Base-by-base conservation (phyloP, 2,888 invertebrate species). In the Drosophila percnosoma region DNA sequence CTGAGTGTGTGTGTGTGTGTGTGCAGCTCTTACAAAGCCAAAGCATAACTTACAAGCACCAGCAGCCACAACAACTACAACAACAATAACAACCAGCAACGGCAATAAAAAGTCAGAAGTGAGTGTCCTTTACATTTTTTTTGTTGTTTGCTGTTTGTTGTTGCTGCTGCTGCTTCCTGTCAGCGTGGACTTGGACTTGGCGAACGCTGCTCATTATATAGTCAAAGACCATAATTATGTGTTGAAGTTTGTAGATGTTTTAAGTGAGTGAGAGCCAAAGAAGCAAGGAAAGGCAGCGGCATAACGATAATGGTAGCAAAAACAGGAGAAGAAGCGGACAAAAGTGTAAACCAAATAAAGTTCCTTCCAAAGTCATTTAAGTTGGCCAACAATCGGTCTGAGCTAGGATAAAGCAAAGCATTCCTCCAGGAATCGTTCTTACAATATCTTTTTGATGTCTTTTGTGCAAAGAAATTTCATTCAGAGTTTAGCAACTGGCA, bases 211-310 rank as follows among this genome's bases (percentile, higher is more conserved):
- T 90, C 85, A 82, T 86, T 89, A 86, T 86, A 79, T 80, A 87
- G 87, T 89, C 89, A 87, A 89, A 88, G 87, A 85, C 88, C 88
- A 88, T 88, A 88, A 88, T 88, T 88, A 88, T 89, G 90, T 88
- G 90, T 81, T 87, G 87, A 87, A 89, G 87, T 89, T 87, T 76
- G 77, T 83, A 89, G 85, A 84, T 83, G 80, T 68, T 87, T 87
- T 72, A 83, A 81, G 76, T 72, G 69, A 82, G 78, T 63, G 78
- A 70, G 71, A 68, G 68, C 38, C 52, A 58, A 58, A 36, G 54
- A 40, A 69, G 49, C 60, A 55, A 54, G 52, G 38, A 60, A 52
- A 55, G 57, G 61, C 45, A 63, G 38, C 48, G 48, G 52, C 63
- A 69, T 62, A 71, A 74, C 75, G 77, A 73, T 62, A 73, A 78